A percentile compares a stretch with the other conserved stretches of the same genome.
These are phyloP conservation scores for Bactericera cockerelli DNA, from an alignment of 1,140 invertebrate species.

Conservation along the genomic window DNA sequence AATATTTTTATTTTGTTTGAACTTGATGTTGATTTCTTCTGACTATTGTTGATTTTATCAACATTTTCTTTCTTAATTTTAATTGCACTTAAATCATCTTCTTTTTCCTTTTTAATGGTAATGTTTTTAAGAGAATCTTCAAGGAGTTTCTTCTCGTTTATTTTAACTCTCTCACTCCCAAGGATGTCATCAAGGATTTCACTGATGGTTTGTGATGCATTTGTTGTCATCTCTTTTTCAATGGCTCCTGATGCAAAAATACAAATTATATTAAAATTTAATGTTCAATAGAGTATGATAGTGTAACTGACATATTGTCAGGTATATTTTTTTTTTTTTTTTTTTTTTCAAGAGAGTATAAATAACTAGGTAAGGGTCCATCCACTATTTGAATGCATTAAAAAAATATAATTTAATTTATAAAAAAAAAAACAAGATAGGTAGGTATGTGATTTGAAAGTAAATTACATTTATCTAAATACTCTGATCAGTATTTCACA, in stretches of 20 bases:
- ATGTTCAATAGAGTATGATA: neutral
- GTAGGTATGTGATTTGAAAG: neutral
- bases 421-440: no score
- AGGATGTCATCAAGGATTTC: slow-evolving; percentile 15
- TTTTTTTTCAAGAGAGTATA: neutral
- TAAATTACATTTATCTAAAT: neutral
- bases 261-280: neutral
- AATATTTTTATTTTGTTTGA: no score
- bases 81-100: neutral
- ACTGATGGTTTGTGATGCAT: slow-evolving; percentile 10
- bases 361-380: no score
- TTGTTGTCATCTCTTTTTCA: neutral
- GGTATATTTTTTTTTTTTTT: neutral
- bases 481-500: no score
- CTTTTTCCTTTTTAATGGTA: neutral
- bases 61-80: slow-evolving; percentile 8
- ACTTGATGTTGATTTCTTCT: no score
- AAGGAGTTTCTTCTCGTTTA: neutral
- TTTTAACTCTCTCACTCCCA: neutral
- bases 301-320: neutral
- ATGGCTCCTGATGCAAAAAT: neutral
- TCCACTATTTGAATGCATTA: no score
- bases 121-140: neutral
- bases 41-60: slow-evolving; percentile 8
- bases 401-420: no score